These are phyloP conservation scores for Microplitis demolitor DNA, from an alignment of 1,140 invertebrate genomes.

Conservation along the genomic window DNA sequence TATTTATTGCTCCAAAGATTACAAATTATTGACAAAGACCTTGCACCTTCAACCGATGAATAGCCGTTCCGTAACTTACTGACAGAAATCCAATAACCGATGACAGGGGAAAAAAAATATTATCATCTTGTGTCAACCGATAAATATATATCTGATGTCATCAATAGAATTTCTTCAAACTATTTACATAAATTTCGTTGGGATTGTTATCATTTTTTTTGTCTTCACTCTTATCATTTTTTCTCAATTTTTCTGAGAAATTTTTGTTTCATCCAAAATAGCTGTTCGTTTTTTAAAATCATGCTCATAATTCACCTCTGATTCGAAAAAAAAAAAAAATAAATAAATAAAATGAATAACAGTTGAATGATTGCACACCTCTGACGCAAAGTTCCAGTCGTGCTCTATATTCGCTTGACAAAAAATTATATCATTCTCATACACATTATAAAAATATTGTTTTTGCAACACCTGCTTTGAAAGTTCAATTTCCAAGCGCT, in stretches of 20 bases:
- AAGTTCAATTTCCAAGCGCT: too few species aligned
- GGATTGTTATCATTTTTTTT: neutral
- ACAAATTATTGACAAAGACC: neutral
- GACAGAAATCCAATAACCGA: constrained; percentile 10
- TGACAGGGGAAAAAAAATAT: neutral
- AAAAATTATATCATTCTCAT: neutral
- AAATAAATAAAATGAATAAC: too few species aligned
- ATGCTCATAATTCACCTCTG: neutral
- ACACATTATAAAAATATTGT: too few species aligned
- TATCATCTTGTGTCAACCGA: too few species aligned
- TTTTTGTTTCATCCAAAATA: too few species aligned
- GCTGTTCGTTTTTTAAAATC: too few species aligned
- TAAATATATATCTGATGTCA: neutral
- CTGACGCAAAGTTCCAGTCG: neutral
- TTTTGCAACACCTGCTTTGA: too few species aligned
- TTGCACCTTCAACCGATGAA: neutral
- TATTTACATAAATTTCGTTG: too few species aligned
- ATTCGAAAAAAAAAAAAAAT: neutral
- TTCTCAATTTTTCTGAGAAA: too few species aligned
- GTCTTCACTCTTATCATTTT: neutral
- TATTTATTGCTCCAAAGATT: neutral
- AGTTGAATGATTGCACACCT: too few species aligned
- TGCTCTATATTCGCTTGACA: neutral
- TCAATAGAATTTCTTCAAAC: neutral
- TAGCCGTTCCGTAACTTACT: neutral